These are phyloP conservation scores for Stegodyphus dumicola DNA, from an alignment of 1,140 invertebrate genomes.

Conservation along the genomic window DNA sequence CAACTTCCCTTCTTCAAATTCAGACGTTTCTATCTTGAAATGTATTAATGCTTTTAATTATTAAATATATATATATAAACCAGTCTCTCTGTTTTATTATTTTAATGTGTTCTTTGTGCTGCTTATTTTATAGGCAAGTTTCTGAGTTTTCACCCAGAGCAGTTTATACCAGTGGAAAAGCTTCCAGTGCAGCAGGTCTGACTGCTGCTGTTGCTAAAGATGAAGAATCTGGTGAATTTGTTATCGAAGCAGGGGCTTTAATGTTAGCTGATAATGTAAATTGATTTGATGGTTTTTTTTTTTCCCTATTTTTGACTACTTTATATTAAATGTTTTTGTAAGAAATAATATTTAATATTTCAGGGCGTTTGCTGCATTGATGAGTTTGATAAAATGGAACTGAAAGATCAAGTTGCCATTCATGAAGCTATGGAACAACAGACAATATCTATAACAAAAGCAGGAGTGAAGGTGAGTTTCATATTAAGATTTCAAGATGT, in stretches of 20 bases:
- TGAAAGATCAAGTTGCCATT: conserved; percentile 96
- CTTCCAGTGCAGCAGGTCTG: conserved; percentile 95
- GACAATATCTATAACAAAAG: conserved; percentile 98
- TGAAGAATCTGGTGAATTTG: conserved; percentile 98
- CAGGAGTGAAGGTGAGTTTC: conserved; percentile 84
- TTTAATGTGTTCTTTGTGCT: too few relatives aligned
- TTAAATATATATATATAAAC: too few relatives aligned
- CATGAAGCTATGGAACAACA: conserved; percentile 99
- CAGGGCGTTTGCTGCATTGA: conserved; percentile 98
- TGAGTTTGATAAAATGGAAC: conserved; percentile 99
- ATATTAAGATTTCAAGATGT: background rate
- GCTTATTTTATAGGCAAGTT: conserved; percentile 72
- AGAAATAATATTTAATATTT: conserved; percentile 11
- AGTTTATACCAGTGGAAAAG: conserved; percentile 98
- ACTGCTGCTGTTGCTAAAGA: conserved; percentile 97
- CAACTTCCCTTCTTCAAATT: too few relatives aligned
- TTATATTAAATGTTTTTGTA: conserved; percentile 1
- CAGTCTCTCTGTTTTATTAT: too few relatives aligned
- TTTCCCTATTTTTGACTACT: background rate
- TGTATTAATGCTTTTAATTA: too few relatives aligned
- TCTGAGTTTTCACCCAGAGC: conserved; percentile 95
- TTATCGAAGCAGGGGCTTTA: conserved; percentile 98
- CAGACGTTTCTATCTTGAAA: too few relatives aligned
- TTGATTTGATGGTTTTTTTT: conserved; percentile 3
- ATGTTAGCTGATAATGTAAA: conserved; percentile 95